Evolutionary conservation across 1,140 invertebrate genomes (phyloP).

Genomic region (Heliothis virescens): DNA sequence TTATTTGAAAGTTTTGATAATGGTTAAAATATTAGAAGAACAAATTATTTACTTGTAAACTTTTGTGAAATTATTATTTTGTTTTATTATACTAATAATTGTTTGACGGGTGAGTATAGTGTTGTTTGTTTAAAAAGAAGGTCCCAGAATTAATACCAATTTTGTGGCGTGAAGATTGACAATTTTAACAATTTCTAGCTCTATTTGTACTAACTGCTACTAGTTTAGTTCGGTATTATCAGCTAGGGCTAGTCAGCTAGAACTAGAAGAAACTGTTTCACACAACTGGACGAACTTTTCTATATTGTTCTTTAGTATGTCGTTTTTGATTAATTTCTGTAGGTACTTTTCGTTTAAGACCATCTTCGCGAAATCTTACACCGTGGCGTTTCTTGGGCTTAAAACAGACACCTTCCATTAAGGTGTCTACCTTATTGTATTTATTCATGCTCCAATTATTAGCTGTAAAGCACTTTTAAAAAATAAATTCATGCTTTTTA

Average conservation of each 20-base stretch:
- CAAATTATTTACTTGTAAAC: constrained; percentile 7
- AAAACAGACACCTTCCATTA: constrained; percentile 13
- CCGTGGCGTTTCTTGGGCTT: constrained; percentile 17
- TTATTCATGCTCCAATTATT: constrained; percentile 28
- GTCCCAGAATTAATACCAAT: too few species aligned
- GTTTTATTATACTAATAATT: background rate
- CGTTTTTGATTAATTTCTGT: background rate
- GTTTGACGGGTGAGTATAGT: too few species aligned
- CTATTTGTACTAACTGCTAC: too few species aligned
- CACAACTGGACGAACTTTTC: too few species aligned
- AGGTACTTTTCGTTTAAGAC: background rate
- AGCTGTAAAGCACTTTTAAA: constrained; percentile 18
- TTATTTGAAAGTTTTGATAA: constrained; percentile 41
- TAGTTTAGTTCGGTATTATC: too few species aligned
- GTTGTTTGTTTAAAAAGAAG: too few species aligned
- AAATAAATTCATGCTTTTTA: constrained; percentile 3
- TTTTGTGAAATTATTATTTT: background rate
- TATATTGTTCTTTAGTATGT: too few species aligned
- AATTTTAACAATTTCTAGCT: too few species aligned
- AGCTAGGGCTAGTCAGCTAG: too few species aligned
- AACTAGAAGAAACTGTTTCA: too few species aligned
- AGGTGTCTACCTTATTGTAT: constrained; percentile 22
- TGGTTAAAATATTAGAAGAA: constrained; percentile 20
- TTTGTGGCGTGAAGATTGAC: too few species aligned
- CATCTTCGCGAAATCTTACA: constrained; percentile 8